phyloP scores from a whole-genome alignment of 2,113 vertebrate species.

The Sturnira hondurensis region DNA sequence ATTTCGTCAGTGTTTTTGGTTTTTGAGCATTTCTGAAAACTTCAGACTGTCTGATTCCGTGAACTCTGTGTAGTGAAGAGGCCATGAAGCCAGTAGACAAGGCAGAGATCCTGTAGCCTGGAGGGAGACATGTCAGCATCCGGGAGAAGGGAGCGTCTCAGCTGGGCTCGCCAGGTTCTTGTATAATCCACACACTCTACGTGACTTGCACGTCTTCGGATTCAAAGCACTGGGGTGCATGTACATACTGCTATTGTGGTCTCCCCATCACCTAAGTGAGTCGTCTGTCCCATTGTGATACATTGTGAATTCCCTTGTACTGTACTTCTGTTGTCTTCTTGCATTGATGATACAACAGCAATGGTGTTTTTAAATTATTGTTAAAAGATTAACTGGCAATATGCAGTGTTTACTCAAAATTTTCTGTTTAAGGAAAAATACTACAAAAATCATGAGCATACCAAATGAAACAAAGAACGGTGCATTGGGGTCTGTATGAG shows the following conservation, averaged over 20 bases:
- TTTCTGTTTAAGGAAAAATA: conserved; percentile 74
- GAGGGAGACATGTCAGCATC: conserved; percentile 70
- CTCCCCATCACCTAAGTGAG: conserved; percentile 77
- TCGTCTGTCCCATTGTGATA: conserved; percentile 78
- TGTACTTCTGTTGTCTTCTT: conserved; percentile 87
- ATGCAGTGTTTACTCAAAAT: conserved; percentile 83
- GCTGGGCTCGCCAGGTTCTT: conserved; percentile 82
- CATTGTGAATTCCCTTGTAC: conserved; percentile 82
- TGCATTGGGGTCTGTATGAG: conserved; percentile 79
- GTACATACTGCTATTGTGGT: conserved; percentile 88
- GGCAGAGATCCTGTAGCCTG: conserved; percentile 74
- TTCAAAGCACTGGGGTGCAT: conserved; percentile 95
- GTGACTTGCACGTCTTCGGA: conserved; percentile 89
- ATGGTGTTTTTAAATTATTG: conserved; percentile 89
- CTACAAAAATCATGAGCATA: conserved; percentile 71
- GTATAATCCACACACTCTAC: conserved; percentile 84
- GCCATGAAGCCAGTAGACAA: conserved; percentile 76
- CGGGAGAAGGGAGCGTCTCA: conserved; percentile 65
- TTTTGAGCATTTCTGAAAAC: conserved; percentile 77
- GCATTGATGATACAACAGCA: conserved; percentile 82
- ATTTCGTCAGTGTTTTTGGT: conserved; percentile 76
- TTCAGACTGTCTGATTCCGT: conserved; percentile 82
- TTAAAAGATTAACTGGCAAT: conserved; percentile 85
- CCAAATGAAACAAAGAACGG: conserved; percentile 72
- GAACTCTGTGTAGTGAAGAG: conserved; percentile 80